Base-by-base conservation (phyloP, 2,888 invertebrate genomes). In the Synergus umbraculus region DNA sequence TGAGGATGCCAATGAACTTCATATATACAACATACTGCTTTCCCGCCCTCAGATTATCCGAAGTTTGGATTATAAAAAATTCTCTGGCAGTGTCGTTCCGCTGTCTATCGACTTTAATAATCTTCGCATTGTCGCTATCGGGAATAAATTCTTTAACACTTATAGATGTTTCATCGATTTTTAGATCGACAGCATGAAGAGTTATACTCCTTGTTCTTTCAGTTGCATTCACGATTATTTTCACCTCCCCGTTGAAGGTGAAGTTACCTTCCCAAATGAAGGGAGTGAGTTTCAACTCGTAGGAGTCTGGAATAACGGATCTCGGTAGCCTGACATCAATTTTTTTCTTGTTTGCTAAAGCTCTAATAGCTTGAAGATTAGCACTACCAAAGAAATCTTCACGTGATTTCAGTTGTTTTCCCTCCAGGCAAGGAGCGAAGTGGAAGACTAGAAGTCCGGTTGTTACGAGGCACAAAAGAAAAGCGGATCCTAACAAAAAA, bases 401-500 rank as follows among this genome's bases (percentile, higher is more conserved):
- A 77, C 85, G 81, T 1, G 83, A 77, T 60, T 85, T 84, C 4
- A 37, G 37, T 29, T 29, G 15, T 41, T 7, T 54, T 76, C 93
- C 92, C 78, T 93, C 92, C 2, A 94, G 94, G 85, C 96, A 96
- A 0, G 95, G 94, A 18, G 96, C 95, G 86, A 96, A 95, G 91
- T 96, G 96, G 91, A 96, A 96, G 37, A 96, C 96, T 84, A 97
- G 92, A 49, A 97, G 94, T 9, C 96, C 96, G 2, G 96, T 96
- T 65, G 95, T 95, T 43, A 96, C 93, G 76, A 96, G 90, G 10
- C 95, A 94, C 83, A 94, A 93, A 0, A 95, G 89, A 89, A 96
- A 96, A 82, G 95, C 93, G 63, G 95, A 92, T 5, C 94, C 93
- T 67, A 96, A 91, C 22, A 96, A 92, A 73, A 95, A 92, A 7